A percentile compares a stretch with the other conserved stretches of the same genome.
These are phyloP conservation scores for Eupeodes luniger DNA, from an alignment of 2,888 invertebrate species.

Conservation along the genomic window DNA sequence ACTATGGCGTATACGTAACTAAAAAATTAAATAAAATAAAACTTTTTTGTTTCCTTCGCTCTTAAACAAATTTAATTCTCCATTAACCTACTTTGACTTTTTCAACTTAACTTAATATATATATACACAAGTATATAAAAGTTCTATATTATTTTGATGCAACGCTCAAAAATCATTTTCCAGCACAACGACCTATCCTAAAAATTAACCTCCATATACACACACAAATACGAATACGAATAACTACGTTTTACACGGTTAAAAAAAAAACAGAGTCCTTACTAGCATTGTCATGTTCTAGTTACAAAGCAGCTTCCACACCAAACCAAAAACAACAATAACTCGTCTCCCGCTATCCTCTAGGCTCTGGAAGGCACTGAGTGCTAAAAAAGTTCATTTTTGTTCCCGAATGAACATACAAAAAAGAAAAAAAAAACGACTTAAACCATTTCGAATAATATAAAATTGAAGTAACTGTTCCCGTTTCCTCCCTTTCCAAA, in stretches of 20 bases:
- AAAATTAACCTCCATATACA: slow-evolving; percentile 23
- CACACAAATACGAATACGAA: neutral
- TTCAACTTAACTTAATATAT: neutral
- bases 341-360: neutral
- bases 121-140: neutral
- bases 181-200: slow-evolving; percentile 42
- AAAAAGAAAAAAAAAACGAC: neutral
- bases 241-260: neutral
- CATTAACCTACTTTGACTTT: slow-evolving; percentile 43
- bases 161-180: slow-evolving; percentile 41
- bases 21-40: neutral
- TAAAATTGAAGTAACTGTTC: slow-evolving; percentile 35
- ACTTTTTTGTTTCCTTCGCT: neutral
- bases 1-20: slow-evolving; percentile 34
- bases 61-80: slow-evolving; percentile 13
- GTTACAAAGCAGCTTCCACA: slow-evolving; percentile 24
- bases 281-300: slow-evolving; percentile 34
- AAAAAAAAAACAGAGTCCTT: neutral
- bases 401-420: neutral
- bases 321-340: neutral
- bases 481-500: neutral
- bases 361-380: neutral
- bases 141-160: slow-evolving; percentile 24
- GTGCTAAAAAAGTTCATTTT: slow-evolving; percentile 27
- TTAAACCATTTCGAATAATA: slow-evolving; percentile 38